Conservation (phyloP, 53 echinoderm and acorn worm species). For the Arbacia lixula region DNA sequence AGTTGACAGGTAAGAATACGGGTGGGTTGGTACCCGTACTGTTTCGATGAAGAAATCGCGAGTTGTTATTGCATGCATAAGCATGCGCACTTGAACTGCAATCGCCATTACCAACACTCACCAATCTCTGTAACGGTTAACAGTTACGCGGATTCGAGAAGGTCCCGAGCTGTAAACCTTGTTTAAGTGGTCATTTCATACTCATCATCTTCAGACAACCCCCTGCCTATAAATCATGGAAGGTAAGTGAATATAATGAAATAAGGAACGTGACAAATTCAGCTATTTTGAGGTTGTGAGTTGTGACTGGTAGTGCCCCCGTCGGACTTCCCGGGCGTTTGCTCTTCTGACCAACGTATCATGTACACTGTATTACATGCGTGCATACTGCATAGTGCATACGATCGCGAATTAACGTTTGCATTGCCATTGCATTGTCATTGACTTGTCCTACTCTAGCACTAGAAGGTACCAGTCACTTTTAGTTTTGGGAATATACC, state of each 20-base stretch:
- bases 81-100: constrained; percentile 2
- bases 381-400: no score
- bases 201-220: not conserved
- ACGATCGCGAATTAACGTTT: no score
- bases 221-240: not conserved
- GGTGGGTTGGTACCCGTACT: constrained; percentile 15
- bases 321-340: no score
- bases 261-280: no score
- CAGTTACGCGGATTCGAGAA: constrained; percentile 69
- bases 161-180: constrained; percentile 67
- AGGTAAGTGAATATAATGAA: constrained; percentile 19
- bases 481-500: no score
- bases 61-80: not conserved
- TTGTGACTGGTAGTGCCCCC: no score
- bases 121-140: not conserved
- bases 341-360: no score
- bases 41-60: not conserved
- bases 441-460: no score
- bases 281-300: no score
- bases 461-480: no score
- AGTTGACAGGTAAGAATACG: constrained; percentile 56
- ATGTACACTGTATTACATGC: no score
- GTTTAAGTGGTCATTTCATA: not conserved
- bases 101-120: not conserved
- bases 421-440: no score